Conservation (phyloP, 1,140 invertebrate genomes). For the Dufourea novaeangliae region DNA sequence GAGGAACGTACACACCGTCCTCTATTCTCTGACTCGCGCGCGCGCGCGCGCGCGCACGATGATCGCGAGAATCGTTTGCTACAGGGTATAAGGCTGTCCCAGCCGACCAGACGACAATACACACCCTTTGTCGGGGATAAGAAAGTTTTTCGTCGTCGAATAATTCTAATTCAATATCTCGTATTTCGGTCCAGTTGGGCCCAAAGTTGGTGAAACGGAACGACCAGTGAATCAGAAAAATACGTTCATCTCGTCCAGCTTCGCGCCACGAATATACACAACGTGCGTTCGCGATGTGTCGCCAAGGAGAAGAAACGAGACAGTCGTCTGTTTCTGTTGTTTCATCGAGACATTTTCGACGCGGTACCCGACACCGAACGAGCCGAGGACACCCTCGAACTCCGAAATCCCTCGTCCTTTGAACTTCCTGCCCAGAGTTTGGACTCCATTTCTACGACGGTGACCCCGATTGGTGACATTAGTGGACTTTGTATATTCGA, state of each 20-base stretch:
- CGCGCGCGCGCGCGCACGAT: no score
- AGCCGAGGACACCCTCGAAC: slow-evolving; percentile 15
- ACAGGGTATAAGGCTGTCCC: not conserved
- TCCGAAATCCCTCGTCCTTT: slow-evolving; percentile 5
- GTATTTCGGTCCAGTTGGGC: no score
- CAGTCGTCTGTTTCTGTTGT: slow-evolving; percentile 64
- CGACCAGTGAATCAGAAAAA: no score
- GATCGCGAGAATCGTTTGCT: not conserved
- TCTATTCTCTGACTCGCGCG: no score
- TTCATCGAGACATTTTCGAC: not conserved
- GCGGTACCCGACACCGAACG: slow-evolving; percentile 11
- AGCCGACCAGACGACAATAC: not conserved
- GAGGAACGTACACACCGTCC: no score
- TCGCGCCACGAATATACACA: no score
- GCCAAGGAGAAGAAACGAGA: slow-evolving; percentile 53
- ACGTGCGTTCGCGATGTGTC: slow-evolving; percentile 1
- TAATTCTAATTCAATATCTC: no score
- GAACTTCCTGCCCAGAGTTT: slow-evolving; percentile 18
- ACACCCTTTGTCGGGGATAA: no score
- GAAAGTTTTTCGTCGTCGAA: no score
- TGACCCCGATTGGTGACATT: not conserved
- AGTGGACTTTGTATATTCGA: not conserved
- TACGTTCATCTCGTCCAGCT: no score
- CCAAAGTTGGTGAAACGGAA: no score
- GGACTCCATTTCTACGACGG: no score